phyloP scores from a whole-genome alignment of 2,888 invertebrate species.

The Argyra leucocephala region DNA sequence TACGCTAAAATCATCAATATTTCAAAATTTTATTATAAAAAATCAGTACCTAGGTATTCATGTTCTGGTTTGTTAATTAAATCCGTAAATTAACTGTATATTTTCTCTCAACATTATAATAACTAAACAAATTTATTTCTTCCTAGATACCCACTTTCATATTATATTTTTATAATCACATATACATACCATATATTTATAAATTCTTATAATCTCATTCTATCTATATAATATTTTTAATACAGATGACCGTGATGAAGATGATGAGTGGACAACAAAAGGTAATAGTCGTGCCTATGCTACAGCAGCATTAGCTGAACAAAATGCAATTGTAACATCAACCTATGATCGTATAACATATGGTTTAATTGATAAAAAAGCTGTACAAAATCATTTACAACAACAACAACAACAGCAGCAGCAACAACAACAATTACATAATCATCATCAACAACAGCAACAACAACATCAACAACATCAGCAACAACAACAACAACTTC shows the following conservation, averaged over 20 bases:
- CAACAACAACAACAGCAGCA: conserved; percentile 26
- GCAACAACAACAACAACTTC: conserved; percentile 29
- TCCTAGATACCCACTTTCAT: too few species aligned
- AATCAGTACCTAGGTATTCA: too few species aligned
- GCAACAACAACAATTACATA: conserved; percentile 14
- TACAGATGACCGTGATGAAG: conserved; percentile 41
- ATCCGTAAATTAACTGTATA: too few species aligned
- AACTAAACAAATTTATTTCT: too few species aligned
- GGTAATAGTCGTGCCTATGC: conserved; percentile 41
- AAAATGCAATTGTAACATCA: conserved; percentile 40
- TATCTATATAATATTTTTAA: conserved; percentile 11
- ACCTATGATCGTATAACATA: conserved; percentile 41
- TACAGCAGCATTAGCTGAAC: conserved; percentile 43
- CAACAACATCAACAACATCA: conserved; percentile 26
- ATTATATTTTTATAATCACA: too few species aligned
- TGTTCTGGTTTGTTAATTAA: too few species aligned
- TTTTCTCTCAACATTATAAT: too few species aligned
- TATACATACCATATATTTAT: too few species aligned
- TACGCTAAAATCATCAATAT: too few species aligned
- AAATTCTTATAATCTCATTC: not conserved
- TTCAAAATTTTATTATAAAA: too few species aligned
- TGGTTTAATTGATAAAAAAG: conserved; percentile 39
- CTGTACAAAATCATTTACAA: conserved; percentile 28
- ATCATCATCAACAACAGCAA: conserved; percentile 21
- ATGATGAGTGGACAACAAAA: conserved; percentile 43